Conservation (phyloP, 2,797 vertebrate genomes). For the Phoeniculus purpureus region DNA sequence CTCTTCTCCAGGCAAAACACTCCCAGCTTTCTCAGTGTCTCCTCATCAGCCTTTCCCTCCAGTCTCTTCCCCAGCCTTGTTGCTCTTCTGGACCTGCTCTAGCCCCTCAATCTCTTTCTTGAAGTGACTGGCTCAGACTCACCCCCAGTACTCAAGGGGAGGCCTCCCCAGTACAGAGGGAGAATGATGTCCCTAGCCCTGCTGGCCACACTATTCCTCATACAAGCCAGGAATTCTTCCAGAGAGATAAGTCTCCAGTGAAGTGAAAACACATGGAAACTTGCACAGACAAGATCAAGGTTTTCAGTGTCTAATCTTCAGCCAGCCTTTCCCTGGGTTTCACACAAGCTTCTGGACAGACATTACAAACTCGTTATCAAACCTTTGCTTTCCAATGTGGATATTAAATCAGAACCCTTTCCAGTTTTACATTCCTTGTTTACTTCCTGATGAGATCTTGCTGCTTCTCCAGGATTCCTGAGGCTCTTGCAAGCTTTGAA, state of each 20-base stretch:
- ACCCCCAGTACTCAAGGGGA: too few species aligned
- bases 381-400: background rate
- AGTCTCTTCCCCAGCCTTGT: too few species aligned
- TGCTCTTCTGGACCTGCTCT: too few species aligned
- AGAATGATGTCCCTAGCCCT: too few species aligned
- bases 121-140: too few species aligned
- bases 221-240: background rate
- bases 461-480: background rate
- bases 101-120: too few species aligned
- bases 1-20: too few species aligned
- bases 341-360: background rate
- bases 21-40: too few species aligned
- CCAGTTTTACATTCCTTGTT: background rate
- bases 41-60: too few species aligned
- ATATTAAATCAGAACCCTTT: background rate
- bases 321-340: background rate
- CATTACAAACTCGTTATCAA: background rate
- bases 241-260: background rate
- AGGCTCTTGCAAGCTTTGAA: background rate
- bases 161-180: too few species aligned
- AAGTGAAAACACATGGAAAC: background rate
- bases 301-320: background rate
- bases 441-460: background rate
- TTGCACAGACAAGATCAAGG: background rate
- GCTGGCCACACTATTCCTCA: too few species aligned